Evolutionary conservation across 2,888 invertebrate species (phyloP).

Genomic region (Helleia helle): DNA sequence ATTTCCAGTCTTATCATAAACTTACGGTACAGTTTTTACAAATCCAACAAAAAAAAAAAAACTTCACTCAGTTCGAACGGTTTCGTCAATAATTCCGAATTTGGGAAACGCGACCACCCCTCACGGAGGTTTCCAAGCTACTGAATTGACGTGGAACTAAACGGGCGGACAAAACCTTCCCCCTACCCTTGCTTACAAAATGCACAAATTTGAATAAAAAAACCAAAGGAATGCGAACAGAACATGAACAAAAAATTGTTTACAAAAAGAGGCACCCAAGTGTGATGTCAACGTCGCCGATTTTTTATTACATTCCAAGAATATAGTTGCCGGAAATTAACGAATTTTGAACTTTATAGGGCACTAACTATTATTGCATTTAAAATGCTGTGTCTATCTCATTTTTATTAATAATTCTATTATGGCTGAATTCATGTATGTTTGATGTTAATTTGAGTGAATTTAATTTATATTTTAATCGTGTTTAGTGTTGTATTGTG

Average conservation of each 20-base stretch:
- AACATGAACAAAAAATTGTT: background rate
- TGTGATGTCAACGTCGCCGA: background rate
- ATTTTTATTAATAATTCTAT: no score
- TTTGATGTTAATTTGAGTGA: no score
- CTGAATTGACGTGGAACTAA: slow-evolving; percentile 35
- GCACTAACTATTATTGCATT: no score
- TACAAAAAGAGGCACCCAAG: background rate
- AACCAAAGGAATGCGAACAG: slow-evolving; percentile 48
- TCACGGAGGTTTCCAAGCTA: slow-evolving; percentile 43
- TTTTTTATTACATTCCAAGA: background rate
- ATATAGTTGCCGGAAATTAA: background rate
- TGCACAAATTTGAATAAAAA: slow-evolving; percentile 53
- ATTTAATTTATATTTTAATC: no score
- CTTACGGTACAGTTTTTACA: slow-evolving; percentile 2
- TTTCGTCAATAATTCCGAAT: slow-evolving; percentile 4
- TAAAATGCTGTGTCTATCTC: no score
- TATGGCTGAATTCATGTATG: no score
- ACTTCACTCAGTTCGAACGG: slow-evolving; percentile 38
- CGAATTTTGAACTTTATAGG: no score
- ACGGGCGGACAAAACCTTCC: slow-evolving; percentile 43
- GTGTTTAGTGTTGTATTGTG: no score
- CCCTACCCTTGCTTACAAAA: slow-evolving; percentile 44
- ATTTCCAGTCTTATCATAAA: slow-evolving; percentile 3
- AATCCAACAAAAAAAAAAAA: slow-evolving; percentile 23
- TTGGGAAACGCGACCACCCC: slow-evolving; percentile 40